A percentile compares a stretch with the other conserved stretches of the same genome.
Conservation (phyloP, 1,140 invertebrate species). For the Nephila pilipes region DNA sequence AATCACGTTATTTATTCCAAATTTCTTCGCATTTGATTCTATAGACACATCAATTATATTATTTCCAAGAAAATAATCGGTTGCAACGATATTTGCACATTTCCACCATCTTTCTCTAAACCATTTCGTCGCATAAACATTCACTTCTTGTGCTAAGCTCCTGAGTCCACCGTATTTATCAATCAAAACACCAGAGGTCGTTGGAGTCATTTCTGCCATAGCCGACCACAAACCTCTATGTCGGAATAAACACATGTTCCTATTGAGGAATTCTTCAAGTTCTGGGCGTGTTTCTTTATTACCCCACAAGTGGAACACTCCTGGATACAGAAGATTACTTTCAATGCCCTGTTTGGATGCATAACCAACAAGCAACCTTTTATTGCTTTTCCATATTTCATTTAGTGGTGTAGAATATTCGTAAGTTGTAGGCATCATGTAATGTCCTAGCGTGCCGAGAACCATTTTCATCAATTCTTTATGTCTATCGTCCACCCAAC, state of each 20-base stretch:
- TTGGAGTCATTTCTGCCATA: slow-evolving; percentile 88
- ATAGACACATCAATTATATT: slow-evolving; percentile 88
- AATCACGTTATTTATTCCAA: slow-evolving; percentile 43
- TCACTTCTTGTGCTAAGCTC: slow-evolving; percentile 86
- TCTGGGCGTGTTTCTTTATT: slow-evolving; percentile 83
- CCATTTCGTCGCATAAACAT: slow-evolving; percentile 86
- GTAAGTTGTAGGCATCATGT: slow-evolving; percentile 81
- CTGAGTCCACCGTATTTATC: slow-evolving; percentile 83
- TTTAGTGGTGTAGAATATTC: slow-evolving; percentile 82
- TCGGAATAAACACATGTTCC: slow-evolving; percentile 66
- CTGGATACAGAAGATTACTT: slow-evolving; percentile 80
- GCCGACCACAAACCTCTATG: slow-evolving; percentile 66
- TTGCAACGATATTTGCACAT: slow-evolving; percentile 87
- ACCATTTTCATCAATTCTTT: slow-evolving; percentile 82
- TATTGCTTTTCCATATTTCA: slow-evolving; percentile 83
- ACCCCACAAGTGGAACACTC: slow-evolving; percentile 85
- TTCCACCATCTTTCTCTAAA: slow-evolving; percentile 85
- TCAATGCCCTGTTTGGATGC: slow-evolving; percentile 79
- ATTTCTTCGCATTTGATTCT: slow-evolving; percentile 82
- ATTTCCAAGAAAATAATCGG: slow-evolving; percentile 90
- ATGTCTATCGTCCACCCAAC: slow-evolving; percentile 80
- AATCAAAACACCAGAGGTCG: slow-evolving; percentile 85
- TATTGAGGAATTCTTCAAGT: slow-evolving; percentile 82
- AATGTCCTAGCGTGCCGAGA: slow-evolving; percentile 82
- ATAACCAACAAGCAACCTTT: slow-evolving; percentile 84